Evolutionary conservation across 2,797 vertebrate genomes (phyloP), one percentile per base, ranked within the genome.

Genomic region (Ceryle rudis): DNA sequence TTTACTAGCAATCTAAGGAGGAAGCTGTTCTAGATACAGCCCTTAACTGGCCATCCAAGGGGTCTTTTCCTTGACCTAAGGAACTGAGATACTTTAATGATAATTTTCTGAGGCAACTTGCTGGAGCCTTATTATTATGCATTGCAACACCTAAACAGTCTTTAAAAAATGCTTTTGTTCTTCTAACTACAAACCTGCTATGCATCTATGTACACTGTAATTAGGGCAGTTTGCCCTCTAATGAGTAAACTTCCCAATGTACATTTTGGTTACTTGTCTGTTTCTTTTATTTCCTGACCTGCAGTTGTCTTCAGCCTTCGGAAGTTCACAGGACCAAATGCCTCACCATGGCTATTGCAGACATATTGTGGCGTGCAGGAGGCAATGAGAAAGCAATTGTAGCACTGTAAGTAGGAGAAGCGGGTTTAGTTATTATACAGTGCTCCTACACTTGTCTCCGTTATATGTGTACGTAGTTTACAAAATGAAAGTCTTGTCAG

Each of bases 291-390:
- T 39, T 62, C 19, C 25, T n/a, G 87, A 49, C 7, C 33, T 35
- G 31, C 91, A 98, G 98, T 10, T 92, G 71, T 37, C 97, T 99
- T 95, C 98, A 98, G 94, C 98, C 99, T 44, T 99, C 98, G 8
- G 98, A 98, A 20, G 42, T 91, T 11, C 96, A 95, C 72, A 98
- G 99, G 96, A 98, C 98, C 81, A 97, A 78, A 80, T 98, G 98
- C 97, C 98, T 99, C 4, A 88, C 96, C 84, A 71, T 96, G 95
- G 99, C 99, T 44, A 81, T 98, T 3, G 98, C 98, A n/a, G 98
- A 99, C 90, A 98, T 99, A 58, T 74, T 99, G 47, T 99, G 99
- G 99, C 98, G 99, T 62, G 99, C 99, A 0, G 99, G 99, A 4
- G 97, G 97, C 65, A 95, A 89, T 60, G 98, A 98, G 82, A 98